Base-by-base conservation (phyloP, 2,113 vertebrate genomes). In the Psophia crepitans region DNA sequence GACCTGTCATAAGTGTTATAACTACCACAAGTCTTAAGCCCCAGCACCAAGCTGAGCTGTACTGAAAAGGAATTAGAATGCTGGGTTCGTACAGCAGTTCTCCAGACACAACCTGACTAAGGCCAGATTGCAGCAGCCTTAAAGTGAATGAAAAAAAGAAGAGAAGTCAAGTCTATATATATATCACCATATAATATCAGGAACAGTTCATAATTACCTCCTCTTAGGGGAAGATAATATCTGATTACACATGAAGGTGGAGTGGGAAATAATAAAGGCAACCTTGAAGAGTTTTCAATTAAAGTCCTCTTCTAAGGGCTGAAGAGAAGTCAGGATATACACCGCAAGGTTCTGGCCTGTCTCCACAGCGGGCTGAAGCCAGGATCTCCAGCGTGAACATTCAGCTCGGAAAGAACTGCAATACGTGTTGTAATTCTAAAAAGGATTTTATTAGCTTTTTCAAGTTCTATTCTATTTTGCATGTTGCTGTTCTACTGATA, bases 371-470 rank as follows among this genome's bases (percentile, higher is more conserved):
- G 20, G 51, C 18, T 14, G 21, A 71, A 81, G 51, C 46, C 84
- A 58, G 37, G 28, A 49, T 61, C 32, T 54, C n/a, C 37, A 16
- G 41, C 6, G 73, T 17, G 60, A 94, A 5, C 16, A 41, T 6
- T 32, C 5, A 11, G 17, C 74, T 54, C 22, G 43, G 81, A 20
- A 46, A 71, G 56, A 49, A 19, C 37, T 48, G 27, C 49, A 35
- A 11, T 11, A 4, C 4, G 22, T 51, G 57, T 7, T 0, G 0
- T 26, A 39, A 76, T 69, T 69, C 58, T 35, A 35, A 33, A 63
- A 41, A 44, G 48, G 30, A 17, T 33, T 93, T 91, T 33, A 43
- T 58, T 30, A 63, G 77, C 12, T 84, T 89, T 78, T 35, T 2
- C 35, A 79, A 79, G 23, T 74, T 63, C 73, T 48, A 3, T 43